Evolutionary conservation across 2,113 vertebrate species (phyloP).

Genomic region (Microtus montanus): DNA sequence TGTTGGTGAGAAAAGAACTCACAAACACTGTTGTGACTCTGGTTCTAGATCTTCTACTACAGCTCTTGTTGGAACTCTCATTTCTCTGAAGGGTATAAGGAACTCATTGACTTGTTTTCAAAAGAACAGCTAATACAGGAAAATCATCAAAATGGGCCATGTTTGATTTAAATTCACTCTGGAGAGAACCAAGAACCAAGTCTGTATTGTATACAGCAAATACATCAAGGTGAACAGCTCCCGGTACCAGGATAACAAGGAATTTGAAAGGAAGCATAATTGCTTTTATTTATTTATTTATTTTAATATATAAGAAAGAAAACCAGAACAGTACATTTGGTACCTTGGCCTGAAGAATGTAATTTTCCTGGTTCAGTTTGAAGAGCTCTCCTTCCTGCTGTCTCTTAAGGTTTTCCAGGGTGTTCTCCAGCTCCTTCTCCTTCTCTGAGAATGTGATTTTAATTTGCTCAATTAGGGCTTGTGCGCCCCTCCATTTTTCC

Average conservation of each 20-base stretch:
- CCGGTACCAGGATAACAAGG: neutral
- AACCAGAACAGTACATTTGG: neutral
- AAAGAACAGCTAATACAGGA: neutral
- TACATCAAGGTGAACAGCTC: neutral
- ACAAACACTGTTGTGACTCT: neutral
- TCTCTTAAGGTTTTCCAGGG: constrained; percentile 83
- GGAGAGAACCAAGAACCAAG: neutral
- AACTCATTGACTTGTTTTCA: neutral
- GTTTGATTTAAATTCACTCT: neutral
- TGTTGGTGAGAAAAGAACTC: neutral
- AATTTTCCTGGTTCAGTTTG: constrained; percentile 91
- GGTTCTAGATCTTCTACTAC: neutral
- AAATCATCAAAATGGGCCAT: constrained; percentile 18
- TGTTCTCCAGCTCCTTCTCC: constrained; percentile 84
- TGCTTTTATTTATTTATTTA: neutral
- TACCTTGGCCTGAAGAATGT: constrained; percentile 93
- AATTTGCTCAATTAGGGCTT: constrained; percentile 83
- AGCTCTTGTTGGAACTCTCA: constrained; percentile 2
- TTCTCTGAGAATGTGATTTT: constrained; percentile 84
- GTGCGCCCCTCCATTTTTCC: constrained; percentile 82
- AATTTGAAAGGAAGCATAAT: neutral
- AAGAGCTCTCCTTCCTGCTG: constrained; percentile 86
- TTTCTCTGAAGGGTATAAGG: constrained; percentile 17
- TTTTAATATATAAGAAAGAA: neutral
- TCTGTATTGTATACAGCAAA: neutral